phyloP scores from a whole-genome alignment of 2,113 vertebrate species.

The Micronisus gabar region DNA sequence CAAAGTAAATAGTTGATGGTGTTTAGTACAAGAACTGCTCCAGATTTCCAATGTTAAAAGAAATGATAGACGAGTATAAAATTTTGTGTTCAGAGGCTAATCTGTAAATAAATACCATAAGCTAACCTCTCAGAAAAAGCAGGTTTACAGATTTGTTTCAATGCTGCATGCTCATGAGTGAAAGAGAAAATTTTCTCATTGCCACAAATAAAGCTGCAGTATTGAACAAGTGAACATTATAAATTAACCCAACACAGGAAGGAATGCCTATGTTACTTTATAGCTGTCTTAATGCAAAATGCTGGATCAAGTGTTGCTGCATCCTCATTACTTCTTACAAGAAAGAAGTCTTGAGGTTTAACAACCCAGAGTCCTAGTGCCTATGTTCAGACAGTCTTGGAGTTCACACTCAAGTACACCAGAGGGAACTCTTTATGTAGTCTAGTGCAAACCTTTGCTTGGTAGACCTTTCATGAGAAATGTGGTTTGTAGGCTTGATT shows the following conservation, averaged over 20 bases:
- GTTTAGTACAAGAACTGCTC: neutral
- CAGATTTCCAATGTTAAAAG: neutral
- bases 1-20: neutral
- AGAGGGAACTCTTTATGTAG: neutral
- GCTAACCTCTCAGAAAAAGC: neutral
- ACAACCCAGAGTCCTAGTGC: neutral
- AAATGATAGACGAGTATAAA: neutral
- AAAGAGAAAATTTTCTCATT: neutral
- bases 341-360: neutral
- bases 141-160: neutral
- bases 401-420: neutral
- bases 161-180: neutral
- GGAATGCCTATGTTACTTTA: neutral
- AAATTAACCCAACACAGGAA: neutral
- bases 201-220: neutral
- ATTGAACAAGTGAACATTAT: neutral
- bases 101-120: neutral
- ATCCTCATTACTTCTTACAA: neutral
- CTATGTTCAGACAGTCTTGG: neutral
- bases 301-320: neutral
- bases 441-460: neutral
- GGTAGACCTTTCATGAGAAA: neutral
- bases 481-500: neutral
- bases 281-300: neutral
- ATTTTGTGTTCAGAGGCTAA: neutral